phyloP scores from a whole-genome alignment of 2,888 invertebrate genomes.

The Alloplasta piceator region DNA sequence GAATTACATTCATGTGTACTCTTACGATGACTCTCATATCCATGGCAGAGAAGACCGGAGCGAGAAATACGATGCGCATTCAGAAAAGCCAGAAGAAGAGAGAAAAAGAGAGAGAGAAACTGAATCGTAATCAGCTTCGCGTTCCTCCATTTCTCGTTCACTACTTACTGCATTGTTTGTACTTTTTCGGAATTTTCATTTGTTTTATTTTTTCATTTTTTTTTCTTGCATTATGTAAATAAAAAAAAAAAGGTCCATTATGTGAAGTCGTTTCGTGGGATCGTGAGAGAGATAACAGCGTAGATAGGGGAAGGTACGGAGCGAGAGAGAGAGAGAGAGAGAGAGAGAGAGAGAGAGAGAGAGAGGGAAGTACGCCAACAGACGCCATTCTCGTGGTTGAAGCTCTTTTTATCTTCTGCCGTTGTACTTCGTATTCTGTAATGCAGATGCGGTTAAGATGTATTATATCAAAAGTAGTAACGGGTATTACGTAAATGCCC shows the following conservation, averaged over 20 bases:
- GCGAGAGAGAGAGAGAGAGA: no score
- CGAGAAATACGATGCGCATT: constrained; percentile 54
- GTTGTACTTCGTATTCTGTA: constrained; percentile 47
- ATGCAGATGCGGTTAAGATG: constrained; percentile 53
- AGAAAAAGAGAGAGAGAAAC: not conserved
- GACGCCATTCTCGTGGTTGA: no score
- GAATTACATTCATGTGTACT: constrained; percentile 50
- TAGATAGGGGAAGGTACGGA: constrained; percentile 25
- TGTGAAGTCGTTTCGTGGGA: constrained; percentile 65
- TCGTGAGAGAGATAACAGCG: constrained; percentile 43
- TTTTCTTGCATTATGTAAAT: constrained; percentile 67
- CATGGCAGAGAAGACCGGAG: constrained; percentile 44
- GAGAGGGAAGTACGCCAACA: not conserved
- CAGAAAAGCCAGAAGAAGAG: constrained; percentile 11
- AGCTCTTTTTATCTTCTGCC: constrained; percentile 25
- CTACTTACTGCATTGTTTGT: constrained; percentile 66
- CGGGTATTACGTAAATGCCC: constrained; percentile 21
- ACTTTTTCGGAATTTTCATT: constrained; percentile 55
- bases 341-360: constrained; percentile 12
- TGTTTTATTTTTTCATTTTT: constrained; percentile 52
- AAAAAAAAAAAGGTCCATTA: constrained; percentile 63
- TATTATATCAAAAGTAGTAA: constrained; percentile 27
- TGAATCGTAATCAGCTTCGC: not conserved
- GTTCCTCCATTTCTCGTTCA: constrained; percentile 47
- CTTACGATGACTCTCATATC: constrained; percentile 47